Percentiles rank a stretch among this genome's conserved stretches.
These are phyloP conservation scores for Acrobasis suavella DNA, from an alignment of 2,888 invertebrate genomes.

Conservation along the genomic window DNA sequence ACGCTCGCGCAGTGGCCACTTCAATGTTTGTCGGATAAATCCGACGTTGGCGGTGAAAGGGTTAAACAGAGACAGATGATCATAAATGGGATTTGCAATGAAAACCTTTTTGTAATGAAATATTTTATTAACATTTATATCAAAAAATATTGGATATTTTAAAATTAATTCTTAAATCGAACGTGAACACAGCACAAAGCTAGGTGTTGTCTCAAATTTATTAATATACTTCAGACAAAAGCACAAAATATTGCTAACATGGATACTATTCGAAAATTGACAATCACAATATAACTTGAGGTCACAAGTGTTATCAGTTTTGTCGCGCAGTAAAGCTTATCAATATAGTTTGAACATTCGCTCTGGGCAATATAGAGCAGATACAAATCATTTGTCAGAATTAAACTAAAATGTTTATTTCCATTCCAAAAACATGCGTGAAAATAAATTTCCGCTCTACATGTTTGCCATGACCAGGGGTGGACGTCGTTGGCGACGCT, in stretches of 20 bases:
- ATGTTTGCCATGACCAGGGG: too few relatives aligned
- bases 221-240: slow-evolving; percentile 7
- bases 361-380: too few relatives aligned
- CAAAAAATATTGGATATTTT: slow-evolving; percentile 59
- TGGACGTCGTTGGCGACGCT: too few relatives aligned
- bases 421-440: too few relatives aligned
- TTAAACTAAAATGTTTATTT: too few relatives aligned
- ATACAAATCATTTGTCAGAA: too few relatives aligned
- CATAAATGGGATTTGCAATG: slow-evolving; percentile 24
- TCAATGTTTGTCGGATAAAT: too few relatives aligned
- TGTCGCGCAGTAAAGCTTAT: background rate
- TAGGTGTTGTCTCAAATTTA: slow-evolving; percentile 26
- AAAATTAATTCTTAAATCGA: slow-evolving; percentile 33
- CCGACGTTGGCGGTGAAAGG: too few relatives aligned
- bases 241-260: slow-evolving; percentile 2
- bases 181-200: slow-evolving; percentile 40
- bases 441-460: too few relatives aligned
- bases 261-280: background rate
- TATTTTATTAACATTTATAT: slow-evolving; percentile 51
- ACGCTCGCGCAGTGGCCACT: too few relatives aligned
- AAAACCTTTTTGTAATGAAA: slow-evolving; percentile 26
- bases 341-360: too few relatives aligned
- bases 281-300: slow-evolving; percentile 2
- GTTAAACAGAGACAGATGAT: background rate
- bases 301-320: background rate